These are phyloP conservation scores for Lycocorax pyrrhopterus DNA, from an alignment of 2,113 vertebrate genomes.

Conservation along the genomic window DNA sequence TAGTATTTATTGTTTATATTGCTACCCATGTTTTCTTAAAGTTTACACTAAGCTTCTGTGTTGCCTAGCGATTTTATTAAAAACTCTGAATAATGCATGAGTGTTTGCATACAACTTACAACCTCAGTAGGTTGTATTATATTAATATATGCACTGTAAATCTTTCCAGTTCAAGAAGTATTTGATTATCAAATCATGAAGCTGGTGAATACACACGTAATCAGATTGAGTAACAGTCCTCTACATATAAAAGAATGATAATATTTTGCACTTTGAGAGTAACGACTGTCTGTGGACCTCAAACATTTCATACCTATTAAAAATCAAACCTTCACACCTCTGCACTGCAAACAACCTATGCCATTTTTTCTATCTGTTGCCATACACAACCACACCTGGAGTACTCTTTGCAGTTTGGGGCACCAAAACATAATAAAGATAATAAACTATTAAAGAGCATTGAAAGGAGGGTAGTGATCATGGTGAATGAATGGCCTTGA, in stretches of 20 bases:
- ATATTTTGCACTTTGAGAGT: not conserved
- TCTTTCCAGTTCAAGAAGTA: conserved; percentile 21
- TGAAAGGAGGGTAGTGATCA: not conserved
- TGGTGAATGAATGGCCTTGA: not conserved
- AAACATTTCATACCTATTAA: not conserved
- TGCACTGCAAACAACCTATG: not conserved
- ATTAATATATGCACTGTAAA: conserved; percentile 2
- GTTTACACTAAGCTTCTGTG: conserved; percentile 14
- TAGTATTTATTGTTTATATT: conserved; percentile 15
- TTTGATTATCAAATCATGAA: conserved; percentile 32
- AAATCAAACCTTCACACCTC: not conserved
- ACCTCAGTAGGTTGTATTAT: not conserved
- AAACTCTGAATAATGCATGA: conserved; percentile 48
- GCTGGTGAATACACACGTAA: conserved; percentile 13
- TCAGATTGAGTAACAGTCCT: not conserved
- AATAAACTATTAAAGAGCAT: not conserved
- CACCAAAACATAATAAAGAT: not conserved
- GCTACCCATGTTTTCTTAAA: not conserved
- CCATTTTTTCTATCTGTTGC: not conserved
- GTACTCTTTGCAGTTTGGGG: not conserved
- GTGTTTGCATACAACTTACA: conserved; percentile 10
- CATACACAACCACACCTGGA: not conserved
- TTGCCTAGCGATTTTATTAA: conserved; percentile 44
- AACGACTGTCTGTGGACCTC: not conserved
- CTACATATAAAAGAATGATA: not conserved